A percentile compares a stretch with the other conserved stretches of the same genome.
phyloP scores from a whole-genome alignment of 2,797 vertebrate genomes.

The Sebastes minor region DNA sequence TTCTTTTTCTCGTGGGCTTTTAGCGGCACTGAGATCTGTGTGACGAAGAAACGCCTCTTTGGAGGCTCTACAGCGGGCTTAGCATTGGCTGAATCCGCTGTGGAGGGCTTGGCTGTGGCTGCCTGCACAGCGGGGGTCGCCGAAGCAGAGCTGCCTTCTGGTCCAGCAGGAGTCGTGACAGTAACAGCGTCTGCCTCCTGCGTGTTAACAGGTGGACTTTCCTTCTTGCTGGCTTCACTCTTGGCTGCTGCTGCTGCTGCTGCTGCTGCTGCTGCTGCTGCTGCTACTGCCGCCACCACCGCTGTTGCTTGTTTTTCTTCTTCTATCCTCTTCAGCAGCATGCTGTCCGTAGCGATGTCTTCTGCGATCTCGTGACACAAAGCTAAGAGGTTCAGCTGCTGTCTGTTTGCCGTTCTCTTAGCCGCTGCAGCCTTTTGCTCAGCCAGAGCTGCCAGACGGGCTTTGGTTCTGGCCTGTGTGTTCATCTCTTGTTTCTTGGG shows the following conservation, averaged over 20 bases:
- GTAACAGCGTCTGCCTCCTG: slow-evolving; percentile 62
- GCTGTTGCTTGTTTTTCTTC: slow-evolving; percentile 73
- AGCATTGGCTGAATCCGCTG: slow-evolving; percentile 13
- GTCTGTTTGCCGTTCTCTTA: slow-evolving; percentile 83
- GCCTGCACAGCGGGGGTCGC: slow-evolving; percentile 58
- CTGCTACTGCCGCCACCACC: fast-evolving
- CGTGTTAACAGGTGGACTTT: slow-evolving; percentile 55
- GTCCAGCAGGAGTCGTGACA: slow-evolving; percentile 54
- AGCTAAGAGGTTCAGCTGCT: slow-evolving; percentile 94
- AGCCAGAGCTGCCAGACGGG: slow-evolving; percentile 81
- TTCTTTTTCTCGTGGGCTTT: slow-evolving; percentile 93
- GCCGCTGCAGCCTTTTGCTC: slow-evolving; percentile 81
- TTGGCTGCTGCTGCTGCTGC: slow-evolving; percentile 40
- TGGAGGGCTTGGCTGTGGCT: slow-evolving; percentile 32
- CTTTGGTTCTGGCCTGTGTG: slow-evolving; percentile 85
- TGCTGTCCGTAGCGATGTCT: slow-evolving; percentile 98
- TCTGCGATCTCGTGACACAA: slow-evolving; percentile 98
- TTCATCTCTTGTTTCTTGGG: slow-evolving; percentile 87
- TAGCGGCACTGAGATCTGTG: slow-evolving; percentile 89
- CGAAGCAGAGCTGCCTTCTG: slow-evolving; percentile 42
- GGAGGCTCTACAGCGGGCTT: slow-evolving; percentile 68
- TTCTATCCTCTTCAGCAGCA: slow-evolving; percentile 83
- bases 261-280: fast-evolving
- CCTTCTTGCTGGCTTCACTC: slow-evolving; percentile 58
- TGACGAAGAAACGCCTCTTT: slow-evolving; percentile 94